phyloP scores from a whole-genome alignment of 2,797 vertebrate species.

The Nyctalus aviator region DNA sequence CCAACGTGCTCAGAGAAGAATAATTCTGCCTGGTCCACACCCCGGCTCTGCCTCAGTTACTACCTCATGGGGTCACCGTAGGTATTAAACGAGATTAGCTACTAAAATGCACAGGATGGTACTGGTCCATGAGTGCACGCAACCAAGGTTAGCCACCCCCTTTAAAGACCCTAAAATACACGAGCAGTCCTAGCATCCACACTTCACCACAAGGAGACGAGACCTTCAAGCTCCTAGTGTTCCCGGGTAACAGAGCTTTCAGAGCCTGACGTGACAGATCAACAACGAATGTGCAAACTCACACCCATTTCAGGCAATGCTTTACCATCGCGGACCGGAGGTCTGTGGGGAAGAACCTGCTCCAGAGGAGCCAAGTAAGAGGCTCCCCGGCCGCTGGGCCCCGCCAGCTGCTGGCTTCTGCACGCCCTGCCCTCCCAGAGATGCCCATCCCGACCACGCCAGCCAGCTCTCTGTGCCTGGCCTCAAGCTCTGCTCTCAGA shows the following conservation, averaged over 20 bases:
- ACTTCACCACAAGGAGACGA: neutral
- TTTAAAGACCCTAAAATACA: neutral
- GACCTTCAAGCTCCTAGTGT: neutral
- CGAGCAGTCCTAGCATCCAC: neutral
- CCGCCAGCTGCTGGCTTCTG: neutral
- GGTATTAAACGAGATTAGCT: neutral
- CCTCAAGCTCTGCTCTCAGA: neutral
- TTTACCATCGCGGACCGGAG: neutral
- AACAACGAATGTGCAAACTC: no score
- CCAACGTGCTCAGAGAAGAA: neutral
- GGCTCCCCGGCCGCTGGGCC: neutral
- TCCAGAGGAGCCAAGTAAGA: neutral
- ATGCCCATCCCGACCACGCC: neutral
- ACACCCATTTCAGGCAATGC: neutral
- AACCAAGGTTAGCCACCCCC: neutral
- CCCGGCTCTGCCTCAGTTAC: constrained; percentile 1
- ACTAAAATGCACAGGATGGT: neutral
- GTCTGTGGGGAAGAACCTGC: neutral
- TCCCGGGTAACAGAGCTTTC: neutral
- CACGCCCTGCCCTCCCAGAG: neutral
- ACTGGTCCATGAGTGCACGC: no score
- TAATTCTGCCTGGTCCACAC: neutral
- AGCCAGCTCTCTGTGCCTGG: neutral
- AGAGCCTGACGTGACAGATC: neutral
- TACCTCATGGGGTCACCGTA: neutral